phyloP scores from a whole-genome alignment of 2,113 vertebrate species.

The Mirounga angustirostris region DNA sequence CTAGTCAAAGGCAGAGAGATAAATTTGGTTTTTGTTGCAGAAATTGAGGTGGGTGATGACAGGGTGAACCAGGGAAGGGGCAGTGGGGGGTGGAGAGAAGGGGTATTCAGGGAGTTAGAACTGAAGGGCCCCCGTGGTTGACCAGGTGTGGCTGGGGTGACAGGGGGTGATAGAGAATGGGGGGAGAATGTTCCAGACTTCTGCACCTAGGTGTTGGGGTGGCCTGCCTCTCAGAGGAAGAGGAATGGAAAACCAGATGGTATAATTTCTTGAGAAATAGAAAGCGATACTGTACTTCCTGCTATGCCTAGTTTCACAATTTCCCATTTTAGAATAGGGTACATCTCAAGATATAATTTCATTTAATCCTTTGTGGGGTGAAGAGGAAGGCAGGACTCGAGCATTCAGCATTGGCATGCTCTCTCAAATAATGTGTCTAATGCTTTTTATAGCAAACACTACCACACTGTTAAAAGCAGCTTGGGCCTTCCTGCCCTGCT shows the following conservation, averaged over 20 bases:
- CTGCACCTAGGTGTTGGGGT: neutral
- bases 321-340: slow-evolving; percentile 69
- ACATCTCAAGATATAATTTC: slow-evolving; percentile 22
- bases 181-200: neutral
- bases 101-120: neutral
- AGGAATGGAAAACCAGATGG: slow-evolving; percentile 38
- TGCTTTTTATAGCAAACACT: slow-evolving; percentile 61
- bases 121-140: neutral
- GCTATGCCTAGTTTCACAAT: slow-evolving; percentile 37
- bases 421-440: slow-evolving; percentile 59
- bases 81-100: neutral
- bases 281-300: slow-evolving; percentile 56
- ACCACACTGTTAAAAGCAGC: neutral
- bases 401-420: neutral
- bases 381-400: slow-evolving; percentile 56
- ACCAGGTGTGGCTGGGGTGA: neutral
- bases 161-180: neutral
- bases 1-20: neutral
- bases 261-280: slow-evolving; percentile 45
- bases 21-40: neutral
- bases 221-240: neutral
- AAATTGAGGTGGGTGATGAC: neutral
- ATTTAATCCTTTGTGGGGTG: slow-evolving; percentile 41
- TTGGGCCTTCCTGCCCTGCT: neutral
- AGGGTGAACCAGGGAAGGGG: neutral